Conservation (phyloP, 2,888 invertebrate genomes). For the Cyrtodaria siliqua region DNA sequence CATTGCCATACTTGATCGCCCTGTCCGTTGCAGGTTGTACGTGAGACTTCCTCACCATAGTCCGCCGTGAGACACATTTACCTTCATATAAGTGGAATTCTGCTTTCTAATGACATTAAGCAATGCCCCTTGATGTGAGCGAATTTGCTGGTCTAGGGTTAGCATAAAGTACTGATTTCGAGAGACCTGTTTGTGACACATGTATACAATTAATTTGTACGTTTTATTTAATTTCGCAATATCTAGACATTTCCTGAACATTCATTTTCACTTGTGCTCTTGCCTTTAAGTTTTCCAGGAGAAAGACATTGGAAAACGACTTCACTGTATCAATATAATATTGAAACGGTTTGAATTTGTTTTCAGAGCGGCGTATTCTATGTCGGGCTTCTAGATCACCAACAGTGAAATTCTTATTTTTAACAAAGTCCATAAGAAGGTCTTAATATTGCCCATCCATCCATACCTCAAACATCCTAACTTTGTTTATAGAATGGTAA, state of each 20-base stretch:
- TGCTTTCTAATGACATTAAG: neutral
- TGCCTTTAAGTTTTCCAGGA: constrained; percentile 7
- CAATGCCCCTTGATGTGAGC: constrained; percentile 8
- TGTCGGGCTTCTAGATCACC: constrained; percentile 24
- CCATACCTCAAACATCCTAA: constrained; percentile 38
- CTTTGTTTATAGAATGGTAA: constrained; percentile 33
- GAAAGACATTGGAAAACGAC: constrained; percentile 35
- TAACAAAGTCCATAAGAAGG: constrained; percentile 13
- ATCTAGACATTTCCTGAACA: constrained; percentile 26
- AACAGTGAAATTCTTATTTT: constrained; percentile 19
- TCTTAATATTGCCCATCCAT: constrained; percentile 37
- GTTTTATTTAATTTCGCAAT: constrained; percentile 24
- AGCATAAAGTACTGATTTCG: constrained; percentile 44
- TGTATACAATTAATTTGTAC: constrained; percentile 24
- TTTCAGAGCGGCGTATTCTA: constrained; percentile 27
- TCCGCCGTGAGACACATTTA: neutral
- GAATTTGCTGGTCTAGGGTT: constrained; percentile 30
- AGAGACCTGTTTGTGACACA: constrained; percentile 18
- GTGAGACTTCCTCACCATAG: neutral
- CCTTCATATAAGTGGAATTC: neutral
- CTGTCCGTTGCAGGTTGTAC: neutral
- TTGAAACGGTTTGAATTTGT: constrained; percentile 45
- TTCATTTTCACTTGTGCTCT: constrained; percentile 17
- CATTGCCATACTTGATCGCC: neutral
- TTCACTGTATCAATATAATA: constrained; percentile 34